Evolutionary conservation across 1,140 invertebrate species (phyloP).

Genomic region (Drosophila pandora): DNA sequence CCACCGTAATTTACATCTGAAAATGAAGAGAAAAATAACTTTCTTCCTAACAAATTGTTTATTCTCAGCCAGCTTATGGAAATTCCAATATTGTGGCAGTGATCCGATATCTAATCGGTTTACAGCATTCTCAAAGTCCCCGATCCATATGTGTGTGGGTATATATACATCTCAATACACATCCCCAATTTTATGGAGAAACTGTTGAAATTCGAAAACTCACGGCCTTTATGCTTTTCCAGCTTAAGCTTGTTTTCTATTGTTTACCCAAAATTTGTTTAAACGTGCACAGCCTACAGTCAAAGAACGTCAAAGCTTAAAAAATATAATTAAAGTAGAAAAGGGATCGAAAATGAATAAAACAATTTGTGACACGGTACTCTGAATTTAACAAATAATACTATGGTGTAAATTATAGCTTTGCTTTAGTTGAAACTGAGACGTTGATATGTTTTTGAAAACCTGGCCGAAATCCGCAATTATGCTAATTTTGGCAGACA

Average conservation of each 20-base stretch:
- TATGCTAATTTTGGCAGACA: conserved; percentile 47
- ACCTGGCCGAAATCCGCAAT: conserved; percentile 37
- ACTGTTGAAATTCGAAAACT: conserved; percentile 37
- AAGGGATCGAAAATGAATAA: not conserved
- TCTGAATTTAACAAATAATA: not conserved
- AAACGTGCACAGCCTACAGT: conserved; percentile 15
- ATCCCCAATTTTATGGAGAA: conserved; percentile 24
- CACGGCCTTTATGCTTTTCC: conserved; percentile 25
- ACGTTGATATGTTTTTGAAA: conserved; percentile 22
- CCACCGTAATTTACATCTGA: conserved; percentile 29
- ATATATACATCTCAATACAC: conserved; percentile 1
- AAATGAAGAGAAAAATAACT: conserved; percentile 48
- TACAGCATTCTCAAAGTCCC: conserved; percentile 37
- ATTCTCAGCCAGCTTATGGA: conserved; percentile 34
- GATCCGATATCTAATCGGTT: conserved; percentile 43
- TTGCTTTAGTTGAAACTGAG: conserved; percentile 2
- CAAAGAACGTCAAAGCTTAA: not conserved
- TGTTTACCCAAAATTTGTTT: conserved; percentile 37
- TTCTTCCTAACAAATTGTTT: conserved; percentile 71
- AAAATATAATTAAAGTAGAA: not conserved
- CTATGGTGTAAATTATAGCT: conserved; percentile 4
- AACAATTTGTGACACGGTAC: not conserved
- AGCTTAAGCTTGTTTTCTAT: conserved; percentile 48
- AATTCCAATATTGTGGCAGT: conserved; percentile 39
- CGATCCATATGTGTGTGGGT: conserved; percentile 1